Base-by-base conservation (phyloP, 1,140 invertebrate genomes). In the Neodiprion pinetum region DNA sequence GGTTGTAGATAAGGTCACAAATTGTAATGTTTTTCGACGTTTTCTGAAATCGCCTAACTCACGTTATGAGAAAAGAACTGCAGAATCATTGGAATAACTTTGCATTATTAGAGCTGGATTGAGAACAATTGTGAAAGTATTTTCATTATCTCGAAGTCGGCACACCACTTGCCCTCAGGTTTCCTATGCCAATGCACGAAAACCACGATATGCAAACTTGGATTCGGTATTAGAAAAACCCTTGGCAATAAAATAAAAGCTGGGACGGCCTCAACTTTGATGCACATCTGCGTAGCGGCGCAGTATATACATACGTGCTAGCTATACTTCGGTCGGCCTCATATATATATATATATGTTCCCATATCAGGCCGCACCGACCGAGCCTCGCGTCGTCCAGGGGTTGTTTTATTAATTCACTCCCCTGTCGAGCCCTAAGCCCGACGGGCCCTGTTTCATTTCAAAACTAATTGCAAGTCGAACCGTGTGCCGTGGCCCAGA, bases 371-470 rank as follows among this genome's bases (percentile, higher is more conserved):
- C 53, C n/a, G 53, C 53, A 61, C 53, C 53, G 53, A 61, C 2
- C 53, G n/a, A 61, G n/a, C 53, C 53, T n/a, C 76, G 76, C 10
- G 67, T 40, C 47, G 65, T 47, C 28, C 74, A 75, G 80, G 83
- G 84, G 84, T 80, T 75, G 76, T 84, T 84, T 82, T 81, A 83
- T 84, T 84, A 83, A 83, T 84, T 84, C 81, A 81, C 81, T 83
- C 77, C 77, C 79, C 73, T 72, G 73, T 73, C 72, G 74, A 81
- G 40, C 67, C 76, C 72, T 76, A 75, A 78, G 73, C 76, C 74
- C 75, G 68, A 40, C 28, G 28, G 53, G 53, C 11, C 53, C 11
- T 61, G 53, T 61, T 40, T 61, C 53, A 61, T 61, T 61, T 61
- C 53, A 11, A 61, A 61, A 61, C 53, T 61, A 61, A 61, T 61